Percentiles rank a stretch among this genome's conserved stretches.
Evolutionary conservation across 2,797 vertebrate species (phyloP).

Genomic region (Miichthys miiuy): DNA sequence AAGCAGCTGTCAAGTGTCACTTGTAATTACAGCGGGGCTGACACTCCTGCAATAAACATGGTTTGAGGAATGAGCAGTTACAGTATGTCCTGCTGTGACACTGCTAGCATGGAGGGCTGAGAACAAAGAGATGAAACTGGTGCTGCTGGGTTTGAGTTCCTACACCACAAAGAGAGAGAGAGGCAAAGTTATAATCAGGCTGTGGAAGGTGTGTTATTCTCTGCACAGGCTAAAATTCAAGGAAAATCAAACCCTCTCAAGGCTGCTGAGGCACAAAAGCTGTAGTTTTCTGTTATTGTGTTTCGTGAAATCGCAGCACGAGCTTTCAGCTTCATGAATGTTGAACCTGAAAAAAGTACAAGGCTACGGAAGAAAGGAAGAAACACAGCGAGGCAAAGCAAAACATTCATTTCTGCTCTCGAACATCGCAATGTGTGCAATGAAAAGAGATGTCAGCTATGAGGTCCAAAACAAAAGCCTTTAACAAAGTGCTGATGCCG

Average conservation of each 20-base stretch:
- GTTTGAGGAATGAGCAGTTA: slow-evolving; percentile 7
- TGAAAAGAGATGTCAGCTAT: neutral
- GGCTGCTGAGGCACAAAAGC: neutral
- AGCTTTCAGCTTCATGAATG: neutral
- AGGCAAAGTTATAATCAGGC: neutral
- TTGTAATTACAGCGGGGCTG: slow-evolving; percentile 40
- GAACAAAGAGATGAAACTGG: neutral
- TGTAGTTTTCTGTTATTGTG: slow-evolving; percentile 1
- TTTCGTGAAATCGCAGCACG: neutral
- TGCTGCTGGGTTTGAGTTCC: neutral
- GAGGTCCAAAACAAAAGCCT: neutral
- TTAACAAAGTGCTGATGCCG: slow-evolving; percentile 32
- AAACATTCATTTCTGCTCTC: too few relatives aligned
- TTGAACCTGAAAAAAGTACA: neutral
- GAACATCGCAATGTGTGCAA: neutral
- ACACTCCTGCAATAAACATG: slow-evolving; percentile 8
- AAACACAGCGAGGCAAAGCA: neutral
- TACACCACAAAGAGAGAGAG: neutral
- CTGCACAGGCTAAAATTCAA: neutral
- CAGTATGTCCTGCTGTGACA: slow-evolving; percentile 3
- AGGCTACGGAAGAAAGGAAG: neutral
- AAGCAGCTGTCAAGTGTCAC: slow-evolving; percentile 38
- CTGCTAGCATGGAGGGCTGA: neutral
- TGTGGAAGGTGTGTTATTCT: neutral
- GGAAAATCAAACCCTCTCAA: neutral